Conservation (phyloP, 2,113 vertebrate genomes). For the Podilymbus podiceps region DNA sequence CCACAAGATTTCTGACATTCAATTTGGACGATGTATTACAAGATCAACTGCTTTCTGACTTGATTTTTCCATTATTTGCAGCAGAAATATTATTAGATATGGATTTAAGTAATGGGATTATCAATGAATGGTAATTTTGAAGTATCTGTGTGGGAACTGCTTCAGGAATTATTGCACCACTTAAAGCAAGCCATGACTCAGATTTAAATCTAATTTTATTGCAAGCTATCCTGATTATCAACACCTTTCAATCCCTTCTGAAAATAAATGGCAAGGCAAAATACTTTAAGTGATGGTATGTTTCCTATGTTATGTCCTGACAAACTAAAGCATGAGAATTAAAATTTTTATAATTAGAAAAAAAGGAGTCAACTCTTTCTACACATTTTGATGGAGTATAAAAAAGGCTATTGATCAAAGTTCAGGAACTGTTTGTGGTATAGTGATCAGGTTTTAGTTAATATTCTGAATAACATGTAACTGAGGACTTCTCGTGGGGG, state of each 20-base stretch:
- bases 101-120: conserved; percentile 32
- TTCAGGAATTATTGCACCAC: not conserved
- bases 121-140: conserved; percentile 3
- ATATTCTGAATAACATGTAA: not conserved
- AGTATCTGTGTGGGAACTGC: conserved; percentile 1
- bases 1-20: not conserved
- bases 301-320: not conserved
- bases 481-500: not conserved
- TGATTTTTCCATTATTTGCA: conserved; percentile 8
- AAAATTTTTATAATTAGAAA: not conserved
- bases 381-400: not conserved
- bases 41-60: conserved; percentile 16
- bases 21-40: conserved; percentile 16
- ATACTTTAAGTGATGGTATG: not conserved
- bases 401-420: not conserved
- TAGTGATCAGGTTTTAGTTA: not conserved
- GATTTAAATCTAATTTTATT: conserved; percentile 8
- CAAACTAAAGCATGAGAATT: not conserved
- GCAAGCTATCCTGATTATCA: not conserved
- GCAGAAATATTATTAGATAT: conserved; percentile 12
- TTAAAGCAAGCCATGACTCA: not conserved
- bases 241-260: not conserved
- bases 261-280: not conserved
- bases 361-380: not conserved
- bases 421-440: not conserved